Conservation (phyloP, 2,113 vertebrate genomes). For the Misgurnus anguillicaudatus region DNA sequence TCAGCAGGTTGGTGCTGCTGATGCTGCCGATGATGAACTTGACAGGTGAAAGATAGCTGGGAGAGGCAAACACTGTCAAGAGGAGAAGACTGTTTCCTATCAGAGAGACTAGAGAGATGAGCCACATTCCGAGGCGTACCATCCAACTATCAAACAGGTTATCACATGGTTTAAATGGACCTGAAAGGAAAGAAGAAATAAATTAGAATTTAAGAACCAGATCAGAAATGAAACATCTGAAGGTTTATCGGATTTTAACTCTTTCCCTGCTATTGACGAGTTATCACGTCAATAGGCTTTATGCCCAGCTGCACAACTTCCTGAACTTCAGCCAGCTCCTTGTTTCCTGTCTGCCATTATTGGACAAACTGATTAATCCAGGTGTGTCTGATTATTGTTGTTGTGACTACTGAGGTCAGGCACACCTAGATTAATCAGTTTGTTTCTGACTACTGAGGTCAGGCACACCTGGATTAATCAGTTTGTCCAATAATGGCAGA, state of each 20-base stretch:
- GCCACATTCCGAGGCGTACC: constrained; percentile 89
- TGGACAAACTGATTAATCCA: too few species aligned
- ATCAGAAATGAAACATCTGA: background rate
- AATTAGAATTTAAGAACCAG: background rate
- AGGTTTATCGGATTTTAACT: background rate
- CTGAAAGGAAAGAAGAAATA: constrained; percentile 63
- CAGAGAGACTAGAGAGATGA: constrained; percentile 80
- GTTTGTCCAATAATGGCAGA: too few species aligned
- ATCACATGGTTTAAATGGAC: constrained; percentile 93
- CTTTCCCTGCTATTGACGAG: too few species aligned
- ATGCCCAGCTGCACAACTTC: too few species aligned
- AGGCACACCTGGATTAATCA: too few species aligned
- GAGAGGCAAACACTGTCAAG: constrained; percentile 81
- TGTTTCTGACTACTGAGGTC: too few species aligned
- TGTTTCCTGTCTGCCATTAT: too few species aligned
- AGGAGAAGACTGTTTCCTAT: constrained; percentile 85
- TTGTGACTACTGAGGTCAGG: too few species aligned
- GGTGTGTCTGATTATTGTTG: too few species aligned
- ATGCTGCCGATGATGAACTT: constrained; percentile 88
- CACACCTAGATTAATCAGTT: too few species aligned
- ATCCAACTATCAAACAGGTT: constrained; percentile 93
- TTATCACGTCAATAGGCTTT: too few species aligned
- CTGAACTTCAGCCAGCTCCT: too few species aligned
- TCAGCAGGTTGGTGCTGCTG: constrained; percentile 85
- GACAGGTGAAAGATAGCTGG: constrained; percentile 81